Percentiles rank a stretch among this genome's conserved stretches.
Conservation (phyloP, 1,140 invertebrate species). For the Apis florea region DNA sequence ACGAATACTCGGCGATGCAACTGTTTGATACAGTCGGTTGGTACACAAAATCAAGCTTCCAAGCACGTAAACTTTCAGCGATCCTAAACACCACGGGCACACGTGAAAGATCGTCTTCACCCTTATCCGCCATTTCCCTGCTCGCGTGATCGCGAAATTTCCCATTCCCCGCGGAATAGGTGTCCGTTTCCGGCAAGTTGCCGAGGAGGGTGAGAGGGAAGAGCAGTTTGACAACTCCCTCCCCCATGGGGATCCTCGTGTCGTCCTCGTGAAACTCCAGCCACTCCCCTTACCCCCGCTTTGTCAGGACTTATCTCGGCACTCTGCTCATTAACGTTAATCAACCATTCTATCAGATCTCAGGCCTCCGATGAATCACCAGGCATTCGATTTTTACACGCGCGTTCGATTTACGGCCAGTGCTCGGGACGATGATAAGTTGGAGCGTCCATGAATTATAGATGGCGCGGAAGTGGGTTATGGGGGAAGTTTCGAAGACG, state of each 20-base stretch:
- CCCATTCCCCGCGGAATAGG: constrained; percentile 52
- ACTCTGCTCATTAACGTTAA: constrained; percentile 34
- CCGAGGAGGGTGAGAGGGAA: not conserved
- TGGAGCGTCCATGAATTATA: not conserved
- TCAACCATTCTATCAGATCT: too few relatives aligned
- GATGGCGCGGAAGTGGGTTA: not conserved
- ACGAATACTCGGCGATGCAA: too few relatives aligned
- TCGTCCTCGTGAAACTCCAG: constrained; percentile 29
- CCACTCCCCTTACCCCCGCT: not conserved
- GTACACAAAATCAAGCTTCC: too few relatives aligned
- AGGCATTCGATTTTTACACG: too few relatives aligned
- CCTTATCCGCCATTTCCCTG: constrained; percentile 1
- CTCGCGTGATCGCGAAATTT: constrained; percentile 23
- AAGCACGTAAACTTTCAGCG: too few relatives aligned
- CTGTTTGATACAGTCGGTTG: too few relatives aligned
- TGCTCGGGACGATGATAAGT: not conserved
- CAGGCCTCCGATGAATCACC: too few relatives aligned
- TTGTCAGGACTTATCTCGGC: not conserved
- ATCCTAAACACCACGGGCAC: too few relatives aligned
- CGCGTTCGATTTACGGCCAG: not conserved
- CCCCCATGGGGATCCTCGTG: constrained; percentile 7
- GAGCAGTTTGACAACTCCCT: constrained; percentile 52
- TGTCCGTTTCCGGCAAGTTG: constrained; percentile 61
- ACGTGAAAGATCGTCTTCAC: not conserved
- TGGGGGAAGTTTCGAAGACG: not conserved